A percentile compares a stretch with the other conserved stretches of the same genome.
phyloP scores from a whole-genome alignment of 53 echinoderm and acorn worm genomes.

The Holothuria scabra region DNA sequence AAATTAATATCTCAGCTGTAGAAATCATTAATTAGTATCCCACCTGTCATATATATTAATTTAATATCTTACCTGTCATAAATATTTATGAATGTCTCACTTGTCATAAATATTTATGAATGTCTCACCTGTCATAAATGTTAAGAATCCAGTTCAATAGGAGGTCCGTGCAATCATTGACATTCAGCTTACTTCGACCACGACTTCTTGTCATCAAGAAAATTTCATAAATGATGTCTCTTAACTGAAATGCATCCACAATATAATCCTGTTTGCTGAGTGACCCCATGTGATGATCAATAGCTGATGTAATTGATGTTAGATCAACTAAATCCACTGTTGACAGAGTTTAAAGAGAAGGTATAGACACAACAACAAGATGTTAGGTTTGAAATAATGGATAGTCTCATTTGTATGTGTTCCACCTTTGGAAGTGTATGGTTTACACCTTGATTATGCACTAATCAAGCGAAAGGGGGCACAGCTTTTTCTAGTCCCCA shows the following conservation, averaged over 20 bases:
- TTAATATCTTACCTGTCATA: too few relatives aligned
- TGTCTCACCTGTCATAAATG: constrained; percentile 81
- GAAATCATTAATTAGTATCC: too few relatives aligned
- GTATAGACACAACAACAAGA: not conserved
- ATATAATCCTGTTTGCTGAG: constrained; percentile 60
- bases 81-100: too few relatives aligned
- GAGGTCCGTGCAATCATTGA: constrained; percentile 68
- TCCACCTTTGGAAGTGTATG: too few relatives aligned
- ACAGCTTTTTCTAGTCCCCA: too few relatives aligned
- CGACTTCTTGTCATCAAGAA: constrained; percentile 57
- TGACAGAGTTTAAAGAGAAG: not conserved
- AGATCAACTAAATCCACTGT: constrained; percentile 81
- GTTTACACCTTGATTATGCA: too few relatives aligned
- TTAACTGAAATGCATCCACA: constrained; percentile 67
- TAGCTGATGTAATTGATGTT: constrained; percentile 61
- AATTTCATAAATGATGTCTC: constrained; percentile 66
- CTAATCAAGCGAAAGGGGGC: too few relatives aligned
- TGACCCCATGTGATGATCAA: constrained; percentile 68
- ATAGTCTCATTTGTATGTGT: not conserved
- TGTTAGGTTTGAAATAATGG: not conserved
- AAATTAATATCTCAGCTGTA: too few relatives aligned
- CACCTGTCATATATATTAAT: too few relatives aligned
- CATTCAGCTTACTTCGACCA: constrained; percentile 58
- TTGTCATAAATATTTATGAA: too few relatives aligned
- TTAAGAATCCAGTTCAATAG: constrained; percentile 90